These are phyloP conservation scores for Gadopsis marmoratus DNA, from an alignment of 2,797 vertebrate genomes.

Conservation along the genomic window DNA sequence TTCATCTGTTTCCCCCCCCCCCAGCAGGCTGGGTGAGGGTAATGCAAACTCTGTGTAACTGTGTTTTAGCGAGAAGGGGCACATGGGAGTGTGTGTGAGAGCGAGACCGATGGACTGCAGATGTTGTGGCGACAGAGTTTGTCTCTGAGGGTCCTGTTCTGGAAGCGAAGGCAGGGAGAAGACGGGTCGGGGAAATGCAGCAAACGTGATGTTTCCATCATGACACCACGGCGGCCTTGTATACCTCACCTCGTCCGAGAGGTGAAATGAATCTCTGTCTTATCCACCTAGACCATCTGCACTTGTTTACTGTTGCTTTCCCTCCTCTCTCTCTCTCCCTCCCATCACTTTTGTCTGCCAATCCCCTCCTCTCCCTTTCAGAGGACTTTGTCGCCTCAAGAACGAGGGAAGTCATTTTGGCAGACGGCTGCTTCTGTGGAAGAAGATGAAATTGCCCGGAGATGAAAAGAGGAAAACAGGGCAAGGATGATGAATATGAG, in stretches of 20 bases:
- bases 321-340: neutral
- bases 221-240: neutral
- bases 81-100: slow-evolving; percentile 20
- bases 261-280: slow-evolving; percentile 13
- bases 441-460: slow-evolving; percentile 27
- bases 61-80: slow-evolving; percentile 6
- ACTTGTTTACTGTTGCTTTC: slow-evolving; percentile 34
- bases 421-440: slow-evolving; percentile 45
- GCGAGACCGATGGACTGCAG: slow-evolving; percentile 52
- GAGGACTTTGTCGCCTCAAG: slow-evolving; percentile 38
- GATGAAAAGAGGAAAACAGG: slow-evolving; percentile 24
- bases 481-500: slow-evolving; percentile 42
- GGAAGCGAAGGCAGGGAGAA: slow-evolving; percentile 34
- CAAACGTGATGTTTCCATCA: neutral
- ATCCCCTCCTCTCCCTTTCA: neutral
- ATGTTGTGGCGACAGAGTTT: slow-evolving; percentile 35
- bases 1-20: neutral
- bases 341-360: slow-evolving; percentile 8
- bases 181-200: neutral
- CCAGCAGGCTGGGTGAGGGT: slow-evolving; percentile 42
- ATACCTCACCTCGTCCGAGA: slow-evolving; percentile 17
- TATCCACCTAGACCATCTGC: slow-evolving; percentile 36
- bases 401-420: slow-evolving; percentile 44
- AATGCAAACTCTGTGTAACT: slow-evolving; percentile 49
- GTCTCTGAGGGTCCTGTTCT: slow-evolving; percentile 38